Base-by-base conservation (phyloP, 2,113 vertebrate genomes). In the Trachemys scripta region DNA sequence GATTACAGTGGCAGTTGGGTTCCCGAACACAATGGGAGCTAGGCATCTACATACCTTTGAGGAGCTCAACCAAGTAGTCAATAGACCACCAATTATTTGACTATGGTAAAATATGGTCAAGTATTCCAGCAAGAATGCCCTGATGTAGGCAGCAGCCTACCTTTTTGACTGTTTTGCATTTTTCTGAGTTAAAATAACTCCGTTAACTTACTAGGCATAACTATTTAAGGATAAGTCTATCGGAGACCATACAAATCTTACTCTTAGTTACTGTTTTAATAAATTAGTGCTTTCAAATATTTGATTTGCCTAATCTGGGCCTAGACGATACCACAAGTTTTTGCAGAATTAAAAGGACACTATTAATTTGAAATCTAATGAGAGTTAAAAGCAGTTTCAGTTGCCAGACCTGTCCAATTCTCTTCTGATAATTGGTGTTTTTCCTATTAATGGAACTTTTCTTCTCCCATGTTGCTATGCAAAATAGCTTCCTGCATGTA, bases 351-450 rank as follows among this genome's bases (percentile, higher is more conserved):
- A 54, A 79, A 59, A 17, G 16, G 54, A 27, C 51, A 51, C 42
- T 54, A 24, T 25, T 49, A 3, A 82, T 45, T 22, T 0, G 0
- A 8, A 17, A n/a, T 2, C 82, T 49, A 53, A 17, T 24, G 1
- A 2, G 31, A 19, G 11, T 1, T 47, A 4, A 45, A 11, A 59
- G 53, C 45, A 11, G 45, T 1, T 2, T 24, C 2, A 62, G 59
- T 31, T 35, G 29, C 31, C 59, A 13, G 49, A 3, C 35, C 2
- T 2, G 2, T 35, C 17, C 62, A 38, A 38, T 22, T 13, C 57
- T 4, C 89, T n/a, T 78, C 9, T 45, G 17, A 65, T 65, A 35
- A 69, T 45, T 7, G 0, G 0, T 5, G 0, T 0, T 1, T 19
- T 50, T 59, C 56, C 14, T 11, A 6, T 8, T 2, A 4, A 4